Evolutionary conservation across 2,888 invertebrate species (phyloP).

Genomic region (Bhutanitis thaidina): DNA sequence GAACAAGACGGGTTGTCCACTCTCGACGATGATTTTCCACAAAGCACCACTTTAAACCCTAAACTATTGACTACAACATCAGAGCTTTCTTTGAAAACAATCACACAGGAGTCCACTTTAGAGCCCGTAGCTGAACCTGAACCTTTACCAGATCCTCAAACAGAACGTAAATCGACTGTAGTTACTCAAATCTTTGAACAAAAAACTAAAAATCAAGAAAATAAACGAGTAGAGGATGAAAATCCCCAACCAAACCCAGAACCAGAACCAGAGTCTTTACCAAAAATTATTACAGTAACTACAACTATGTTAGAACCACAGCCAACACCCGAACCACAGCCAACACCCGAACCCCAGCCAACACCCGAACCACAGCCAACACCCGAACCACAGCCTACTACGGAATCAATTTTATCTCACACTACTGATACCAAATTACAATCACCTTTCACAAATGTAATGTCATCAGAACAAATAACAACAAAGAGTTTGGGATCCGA

Average conservation of each 20-base stretch:
- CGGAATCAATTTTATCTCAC: slow-evolving; percentile 20
- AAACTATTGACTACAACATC: slow-evolving; percentile 21
- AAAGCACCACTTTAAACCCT: slow-evolving; percentile 28
- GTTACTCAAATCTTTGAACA: background rate
- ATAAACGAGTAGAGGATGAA: slow-evolving; percentile 32
- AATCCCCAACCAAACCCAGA: slow-evolving; percentile 20
- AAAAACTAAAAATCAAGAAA: slow-evolving; percentile 17
- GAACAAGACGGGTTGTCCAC: slow-evolving; percentile 34
- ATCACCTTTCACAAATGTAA: slow-evolving; percentile 20
- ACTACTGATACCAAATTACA: background rate
- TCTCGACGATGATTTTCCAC: slow-evolving; percentile 29
- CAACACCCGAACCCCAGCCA: slow-evolving; percentile 20
- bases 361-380: slow-evolving; percentile 5
- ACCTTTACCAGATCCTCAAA: slow-evolving; percentile 29
- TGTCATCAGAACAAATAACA: slow-evolving; percentile 23
- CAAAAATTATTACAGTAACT: slow-evolving; percentile 45
- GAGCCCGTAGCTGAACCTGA: slow-evolving; percentile 28
- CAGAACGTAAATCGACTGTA: slow-evolving; percentile 22
- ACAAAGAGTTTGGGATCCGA: slow-evolving; percentile 23
- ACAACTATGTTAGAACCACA: slow-evolving; percentile 19
- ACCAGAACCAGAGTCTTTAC: slow-evolving; percentile 36
- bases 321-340: slow-evolving; percentile 9
- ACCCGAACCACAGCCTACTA: slow-evolving; percentile 25
- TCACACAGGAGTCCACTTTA: slow-evolving; percentile 32
- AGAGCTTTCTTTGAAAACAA: slow-evolving; percentile 26